phyloP scores from a whole-genome alignment of 2,888 invertebrate genomes.

The Acleris cristana region DNA sequence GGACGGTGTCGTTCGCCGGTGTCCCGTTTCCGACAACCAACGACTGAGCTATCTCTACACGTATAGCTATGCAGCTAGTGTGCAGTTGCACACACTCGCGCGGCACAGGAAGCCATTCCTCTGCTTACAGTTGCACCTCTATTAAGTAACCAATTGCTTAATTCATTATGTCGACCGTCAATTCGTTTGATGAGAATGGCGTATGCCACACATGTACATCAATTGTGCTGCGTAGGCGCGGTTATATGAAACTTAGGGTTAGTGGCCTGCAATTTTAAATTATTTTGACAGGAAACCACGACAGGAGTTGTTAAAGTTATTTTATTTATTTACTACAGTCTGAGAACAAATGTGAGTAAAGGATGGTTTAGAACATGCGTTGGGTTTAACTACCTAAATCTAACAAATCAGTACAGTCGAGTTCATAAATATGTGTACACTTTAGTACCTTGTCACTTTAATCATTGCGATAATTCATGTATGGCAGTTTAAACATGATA shows the following conservation, averaged over 20 bases:
- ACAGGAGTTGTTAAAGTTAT: neutral
- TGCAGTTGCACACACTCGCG: conserved; percentile 41
- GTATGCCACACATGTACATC: conserved; percentile 7
- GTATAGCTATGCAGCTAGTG: neutral
- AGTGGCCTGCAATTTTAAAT: conserved; percentile 19
- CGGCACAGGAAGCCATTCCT: conserved; percentile 59
- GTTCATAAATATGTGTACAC: too few species aligned
- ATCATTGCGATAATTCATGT: too few species aligned
- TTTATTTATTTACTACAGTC: neutral
- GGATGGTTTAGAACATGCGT: neutral
- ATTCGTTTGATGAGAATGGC: conserved; percentile 24
- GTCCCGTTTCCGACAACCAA: conserved; percentile 59
- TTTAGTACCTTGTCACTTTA: too few species aligned
- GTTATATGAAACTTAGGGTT: conserved; percentile 17
- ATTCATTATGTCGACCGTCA: conserved; percentile 30
- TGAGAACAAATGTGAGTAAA: neutral
- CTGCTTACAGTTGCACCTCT: conserved; percentile 45
- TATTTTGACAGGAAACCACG: conserved; percentile 8
- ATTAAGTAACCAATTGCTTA: conserved; percentile 41
- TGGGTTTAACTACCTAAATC: too few species aligned
- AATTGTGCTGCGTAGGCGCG: conserved; percentile 16
- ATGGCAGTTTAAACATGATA: too few species aligned
- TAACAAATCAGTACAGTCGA: too few species aligned
- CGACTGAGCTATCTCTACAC: conserved; percentile 38
- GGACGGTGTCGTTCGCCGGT: conserved; percentile 48